Conservation (phyloP, 2,797 vertebrate species). For the Antennarius maculatus region DNA sequence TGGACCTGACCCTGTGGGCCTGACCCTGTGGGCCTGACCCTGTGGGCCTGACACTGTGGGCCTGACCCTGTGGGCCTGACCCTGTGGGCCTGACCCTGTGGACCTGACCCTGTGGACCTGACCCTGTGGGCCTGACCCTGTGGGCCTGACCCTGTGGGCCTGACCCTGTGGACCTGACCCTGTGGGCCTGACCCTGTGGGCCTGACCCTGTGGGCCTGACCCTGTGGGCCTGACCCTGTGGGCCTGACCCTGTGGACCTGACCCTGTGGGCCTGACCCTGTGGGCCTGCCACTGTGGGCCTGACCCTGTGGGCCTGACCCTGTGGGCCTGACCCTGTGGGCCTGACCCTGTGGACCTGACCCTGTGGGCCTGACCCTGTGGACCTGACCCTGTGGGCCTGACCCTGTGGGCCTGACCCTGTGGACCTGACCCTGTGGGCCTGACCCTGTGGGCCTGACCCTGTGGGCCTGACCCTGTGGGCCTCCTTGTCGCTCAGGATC, state of each 20-base stretch:
- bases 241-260: too few relatives aligned
- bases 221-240: slow-evolving; percentile 91
- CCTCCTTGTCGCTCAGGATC: slow-evolving; percentile 89
- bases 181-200: slow-evolving; percentile 91
- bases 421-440: slow-evolving; percentile 89
- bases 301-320: slow-evolving; percentile 92
- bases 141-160: slow-evolving; percentile 91
- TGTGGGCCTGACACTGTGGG: too few relatives aligned
- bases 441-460: slow-evolving; percentile 93
- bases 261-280: slow-evolving; percentile 92
- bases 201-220: slow-evolving; percentile 92
- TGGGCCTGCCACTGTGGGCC: too few relatives aligned
- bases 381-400: slow-evolving; percentile 89
- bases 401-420: slow-evolving; percentile 92
- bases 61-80: slow-evolving; percentile 91
- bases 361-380: slow-evolving; percentile 90
- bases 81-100: slow-evolving; percentile 90
- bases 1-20: slow-evolving; percentile 89
- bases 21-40: slow-evolving; percentile 93
- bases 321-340: slow-evolving; percentile 91
- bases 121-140: slow-evolving; percentile 92
- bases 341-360: too few relatives aligned
- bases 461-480: slow-evolving; percentile 89
- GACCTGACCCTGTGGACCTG: too few relatives aligned
- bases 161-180: too few relatives aligned